These are phyloP conservation scores for Pyrrhosoma nymphula DNA, from an alignment of 2,888 invertebrate species.

Conservation along the genomic window DNA sequence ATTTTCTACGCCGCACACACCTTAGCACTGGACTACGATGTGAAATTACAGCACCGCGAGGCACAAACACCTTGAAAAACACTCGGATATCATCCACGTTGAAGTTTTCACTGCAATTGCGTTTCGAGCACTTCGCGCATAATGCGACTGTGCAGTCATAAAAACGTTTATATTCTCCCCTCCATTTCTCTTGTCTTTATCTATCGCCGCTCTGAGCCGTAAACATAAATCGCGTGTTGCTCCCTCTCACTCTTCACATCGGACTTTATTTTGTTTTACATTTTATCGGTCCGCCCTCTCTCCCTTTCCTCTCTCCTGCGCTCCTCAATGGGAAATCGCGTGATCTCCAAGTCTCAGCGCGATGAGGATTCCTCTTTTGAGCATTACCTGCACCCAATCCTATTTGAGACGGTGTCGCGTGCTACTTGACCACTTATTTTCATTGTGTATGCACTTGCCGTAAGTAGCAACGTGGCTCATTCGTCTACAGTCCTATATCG, in stretches of 20 bases:
- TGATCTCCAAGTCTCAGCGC: background rate
- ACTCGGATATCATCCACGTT: background rate
- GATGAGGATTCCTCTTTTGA: conserved; percentile 2
- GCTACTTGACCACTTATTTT: conserved; percentile 43
- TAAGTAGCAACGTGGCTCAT: background rate
- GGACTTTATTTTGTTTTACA: background rate
- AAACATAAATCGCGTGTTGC: background rate
- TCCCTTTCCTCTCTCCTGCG: too few relatives aligned
- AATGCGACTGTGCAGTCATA: conserved; percentile 3
- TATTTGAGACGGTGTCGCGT: conserved; percentile 42
- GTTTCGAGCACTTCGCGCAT: background rate
- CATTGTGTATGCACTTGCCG: background rate
- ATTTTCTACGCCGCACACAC: background rate
- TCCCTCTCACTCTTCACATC: background rate
- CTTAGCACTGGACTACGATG: background rate
- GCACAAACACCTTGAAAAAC: background rate
- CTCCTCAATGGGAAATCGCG: conserved; percentile 28
- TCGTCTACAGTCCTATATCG: background rate
- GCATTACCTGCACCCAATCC: background rate
- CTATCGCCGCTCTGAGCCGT: background rate
- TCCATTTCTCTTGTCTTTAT: background rate
- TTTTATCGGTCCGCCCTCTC: background rate
- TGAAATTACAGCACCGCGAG: background rate
- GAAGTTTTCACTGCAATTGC: background rate
- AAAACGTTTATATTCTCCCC: conserved; percentile 11